These are phyloP conservation scores for Micrastur ruficollis DNA, from an alignment of 2,797 vertebrate genomes.

Conservation along the genomic window DNA sequence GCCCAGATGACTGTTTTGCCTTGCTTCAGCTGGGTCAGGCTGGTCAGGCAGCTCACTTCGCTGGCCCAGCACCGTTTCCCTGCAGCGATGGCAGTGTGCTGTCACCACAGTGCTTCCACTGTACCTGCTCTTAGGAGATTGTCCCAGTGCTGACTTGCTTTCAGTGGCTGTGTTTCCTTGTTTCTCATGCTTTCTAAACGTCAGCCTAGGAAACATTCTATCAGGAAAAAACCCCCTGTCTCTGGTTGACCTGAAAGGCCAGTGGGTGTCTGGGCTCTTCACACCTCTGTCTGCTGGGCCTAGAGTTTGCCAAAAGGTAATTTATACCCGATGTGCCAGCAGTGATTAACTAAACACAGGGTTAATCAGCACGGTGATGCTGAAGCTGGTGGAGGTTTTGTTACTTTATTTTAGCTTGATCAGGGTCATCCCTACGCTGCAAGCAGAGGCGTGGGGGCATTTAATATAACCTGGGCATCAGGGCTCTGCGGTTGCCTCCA, in stretches of 20 bases:
- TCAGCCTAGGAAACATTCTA: neutral
- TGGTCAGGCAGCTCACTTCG: accelerated
- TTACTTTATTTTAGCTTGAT: neutral
- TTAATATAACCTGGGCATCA: neutral
- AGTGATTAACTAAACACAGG: neutral
- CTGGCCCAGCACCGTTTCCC: accelerated
- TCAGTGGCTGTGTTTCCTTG: neutral
- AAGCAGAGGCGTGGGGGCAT: neutral
- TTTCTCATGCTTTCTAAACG: neutral
- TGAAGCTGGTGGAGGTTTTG: neutral
- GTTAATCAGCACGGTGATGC: neutral
- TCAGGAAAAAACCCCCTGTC: too few relatives aligned
- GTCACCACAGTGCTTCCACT: accelerated
- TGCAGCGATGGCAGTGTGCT: accelerated
- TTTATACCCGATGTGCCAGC: neutral
- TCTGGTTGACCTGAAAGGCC: neutral
- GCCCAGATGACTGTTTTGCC: neutral
- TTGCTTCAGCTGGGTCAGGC: neutral
- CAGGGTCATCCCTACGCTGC: neutral
- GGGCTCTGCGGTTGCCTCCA: neutral
- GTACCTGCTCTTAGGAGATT: neutral
- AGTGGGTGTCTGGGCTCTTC: neutral
- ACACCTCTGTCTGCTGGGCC: neutral
- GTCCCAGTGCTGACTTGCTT: neutral
- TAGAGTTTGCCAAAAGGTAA: neutral